Conservation (phyloP, 2,888 invertebrate genomes). For the Emmelina monodactyla region DNA sequence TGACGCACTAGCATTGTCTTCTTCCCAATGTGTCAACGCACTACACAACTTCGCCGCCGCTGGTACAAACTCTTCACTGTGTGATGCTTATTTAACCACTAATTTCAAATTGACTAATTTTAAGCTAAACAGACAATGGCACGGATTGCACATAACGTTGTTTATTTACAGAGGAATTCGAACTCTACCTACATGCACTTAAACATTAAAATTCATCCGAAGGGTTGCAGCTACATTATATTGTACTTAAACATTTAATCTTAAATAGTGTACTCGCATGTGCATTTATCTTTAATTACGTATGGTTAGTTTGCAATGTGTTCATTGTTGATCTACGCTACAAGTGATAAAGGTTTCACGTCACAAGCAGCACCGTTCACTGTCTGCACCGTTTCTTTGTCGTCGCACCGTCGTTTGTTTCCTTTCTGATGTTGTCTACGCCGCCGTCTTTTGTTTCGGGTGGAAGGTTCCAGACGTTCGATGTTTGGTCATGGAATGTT, state of each 20-base stretch:
- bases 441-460: too few species aligned
- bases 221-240: constrained; percentile 36
- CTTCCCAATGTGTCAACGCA: constrained; percentile 26
- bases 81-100: constrained; percentile 22
- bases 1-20: constrained; percentile 32
- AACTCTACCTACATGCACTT: constrained; percentile 37
- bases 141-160: constrained; percentile 60
- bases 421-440: too few species aligned
- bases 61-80: constrained; percentile 20
- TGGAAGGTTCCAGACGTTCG: too few species aligned
- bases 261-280: constrained; percentile 49
- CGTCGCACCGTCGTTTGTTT: neutral
- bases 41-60: constrained; percentile 24
- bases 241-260: constrained; percentile 52
- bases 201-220: constrained; percentile 45
- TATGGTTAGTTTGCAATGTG: constrained; percentile 50
- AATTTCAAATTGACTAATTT: constrained; percentile 54
- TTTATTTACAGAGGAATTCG: constrained; percentile 54
- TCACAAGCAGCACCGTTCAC: constrained; percentile 29
- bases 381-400: constrained; percentile 32
- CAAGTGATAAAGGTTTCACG: neutral
- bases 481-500: too few species aligned
- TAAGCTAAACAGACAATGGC: constrained; percentile 64
- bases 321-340: neutral
- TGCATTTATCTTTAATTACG: constrained; percentile 56